Conservation (phyloP, 1,140 invertebrate genomes). For the Hydropsyche tenuis region DNA sequence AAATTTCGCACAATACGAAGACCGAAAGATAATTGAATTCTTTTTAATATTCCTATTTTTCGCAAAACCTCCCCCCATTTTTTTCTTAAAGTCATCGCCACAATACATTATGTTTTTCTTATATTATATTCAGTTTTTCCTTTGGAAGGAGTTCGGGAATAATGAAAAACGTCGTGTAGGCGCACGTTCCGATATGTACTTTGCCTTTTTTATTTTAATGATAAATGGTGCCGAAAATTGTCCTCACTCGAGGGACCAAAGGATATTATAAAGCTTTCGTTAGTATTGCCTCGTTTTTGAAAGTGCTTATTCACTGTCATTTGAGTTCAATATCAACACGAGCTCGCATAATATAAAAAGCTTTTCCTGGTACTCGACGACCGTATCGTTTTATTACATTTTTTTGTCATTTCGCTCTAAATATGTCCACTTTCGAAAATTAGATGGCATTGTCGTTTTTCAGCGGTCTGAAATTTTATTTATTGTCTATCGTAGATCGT, state of each 20-base stretch:
- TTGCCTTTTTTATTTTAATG: constrained; percentile 13
- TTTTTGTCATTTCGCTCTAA: too few species aligned
- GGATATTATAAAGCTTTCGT: constrained; percentile 27
- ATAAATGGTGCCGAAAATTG: constrained; percentile 22
- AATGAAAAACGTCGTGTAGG: background rate
- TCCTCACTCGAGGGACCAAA: constrained; percentile 12
- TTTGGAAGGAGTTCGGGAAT: too few species aligned
- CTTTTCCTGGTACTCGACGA: background rate
- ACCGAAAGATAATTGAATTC: constrained; percentile 12
- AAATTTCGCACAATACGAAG: constrained; percentile 3
- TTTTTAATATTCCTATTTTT: constrained; percentile 5
- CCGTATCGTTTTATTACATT: background rate
- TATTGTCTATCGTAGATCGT: too few species aligned
- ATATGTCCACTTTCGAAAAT: too few species aligned
- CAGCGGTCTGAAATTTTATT: too few species aligned
- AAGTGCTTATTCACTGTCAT: constrained; percentile 23
- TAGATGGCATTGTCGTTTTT: too few species aligned
- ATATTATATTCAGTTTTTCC: too few species aligned
- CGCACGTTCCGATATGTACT: background rate
- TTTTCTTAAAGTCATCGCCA: too few species aligned
- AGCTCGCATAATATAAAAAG: constrained; percentile 6
- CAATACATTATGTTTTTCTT: too few species aligned
- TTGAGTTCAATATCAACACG: constrained; percentile 18
- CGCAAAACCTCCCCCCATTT: too few species aligned
- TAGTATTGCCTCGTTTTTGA: constrained; percentile 15